Base-by-base conservation (phyloP, 2,888 invertebrate genomes). In the Harmothoe impar region DNA sequence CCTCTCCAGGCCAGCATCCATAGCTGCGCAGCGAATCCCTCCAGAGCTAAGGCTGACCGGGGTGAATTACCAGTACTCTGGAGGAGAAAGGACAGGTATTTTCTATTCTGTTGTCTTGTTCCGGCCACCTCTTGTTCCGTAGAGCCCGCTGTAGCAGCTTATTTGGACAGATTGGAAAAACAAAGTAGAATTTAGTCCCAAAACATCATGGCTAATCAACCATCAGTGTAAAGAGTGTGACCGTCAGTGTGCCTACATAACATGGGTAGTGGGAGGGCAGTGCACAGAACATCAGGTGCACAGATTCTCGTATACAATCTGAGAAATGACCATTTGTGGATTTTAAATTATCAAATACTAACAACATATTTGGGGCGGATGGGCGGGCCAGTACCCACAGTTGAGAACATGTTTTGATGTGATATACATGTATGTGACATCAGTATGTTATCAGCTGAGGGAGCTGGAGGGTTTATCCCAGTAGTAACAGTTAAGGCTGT, bases 261-360 rank as follows among this genome's bases (percentile, higher is more conserved):
- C 77, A 77, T 77, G 77, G 77, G 25, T 77, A 17, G 77, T 31
- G 77, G 77, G 77, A 31, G 31, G 77, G 77, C 25, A 77, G 25
- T 77, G 77, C 31, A 31, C 77, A 20, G 29, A 77, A 77, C 77
- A 77, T 77, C 77, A 77, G 29, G 29, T 77, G 77, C 31, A 31
- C n/a, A n/a, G 15, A 62, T 52, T 52, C 17, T 52, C 10, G 54
- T 52, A 17, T 17, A 52, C 12, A 17, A 52, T 52, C 10, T 17
- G 17, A 52, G 17, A 52, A n/a, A n/a, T n/a, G n/a, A n/a, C n/a
- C n/a, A n/a, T n/a, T n/a, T n/a, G n/a, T n/a, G n/a, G n/a, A n/a
- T n/a, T n/a, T n/a, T n/a, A n/a, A n/a, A n/a, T n/a, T n/a, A n/a
- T n/a, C n/a, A n/a, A n/a, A n/a, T n/a, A n/a, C n/a, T n/a, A n/a